phyloP scores from a whole-genome alignment of 2,113 vertebrate species.

The Forbesichthys agassizii region DNA sequence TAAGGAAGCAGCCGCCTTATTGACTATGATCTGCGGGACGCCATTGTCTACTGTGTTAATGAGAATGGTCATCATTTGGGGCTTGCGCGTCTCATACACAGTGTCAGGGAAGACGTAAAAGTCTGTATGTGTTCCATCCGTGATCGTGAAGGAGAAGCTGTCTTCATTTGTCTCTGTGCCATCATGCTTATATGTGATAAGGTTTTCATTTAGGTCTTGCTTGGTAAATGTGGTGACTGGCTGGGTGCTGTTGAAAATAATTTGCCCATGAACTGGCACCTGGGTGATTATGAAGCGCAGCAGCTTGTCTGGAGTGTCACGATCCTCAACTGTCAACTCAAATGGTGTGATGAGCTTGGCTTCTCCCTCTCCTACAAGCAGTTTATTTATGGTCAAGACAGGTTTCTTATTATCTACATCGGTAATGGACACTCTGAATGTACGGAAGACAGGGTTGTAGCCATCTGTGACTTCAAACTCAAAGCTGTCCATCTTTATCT shows the following conservation, averaged over 20 bases:
- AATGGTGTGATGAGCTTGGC: conserved; percentile 94
- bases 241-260: conserved; percentile 85
- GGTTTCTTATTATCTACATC: conserved; percentile 98
- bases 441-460: conserved; percentile 92
- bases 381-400: conserved; percentile 83
- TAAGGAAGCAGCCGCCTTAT: conserved; percentile 88
- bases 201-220: conserved; percentile 92
- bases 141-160: conserved; percentile 94
- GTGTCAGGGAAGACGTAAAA: conserved; percentile 94
- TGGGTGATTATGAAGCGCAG: conserved; percentile 88
- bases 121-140: conserved; percentile 90
- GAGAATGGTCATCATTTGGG: conserved; percentile 89
- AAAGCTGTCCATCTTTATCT: conserved; percentile 97
- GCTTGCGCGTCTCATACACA: conserved; percentile 86
- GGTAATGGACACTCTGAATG: conserved; percentile 92
- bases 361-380: conserved; percentile 85
- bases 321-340: conserved; percentile 90
- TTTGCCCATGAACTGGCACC: conserved; percentile 86
- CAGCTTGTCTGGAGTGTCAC: conserved; percentile 84
- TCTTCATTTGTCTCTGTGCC: conserved; percentile 86
- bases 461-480: conserved; percentile 98
- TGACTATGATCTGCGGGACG: conserved; percentile 86
- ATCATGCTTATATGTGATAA: conserved; percentile 92
- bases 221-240: conserved; percentile 84
- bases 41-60: conserved; percentile 90